A percentile compares a stretch with the other conserved stretches of the same genome.
phyloP scores from a whole-genome alignment of 2,888 invertebrate genomes.

The Ophion obscuratus region DNA sequence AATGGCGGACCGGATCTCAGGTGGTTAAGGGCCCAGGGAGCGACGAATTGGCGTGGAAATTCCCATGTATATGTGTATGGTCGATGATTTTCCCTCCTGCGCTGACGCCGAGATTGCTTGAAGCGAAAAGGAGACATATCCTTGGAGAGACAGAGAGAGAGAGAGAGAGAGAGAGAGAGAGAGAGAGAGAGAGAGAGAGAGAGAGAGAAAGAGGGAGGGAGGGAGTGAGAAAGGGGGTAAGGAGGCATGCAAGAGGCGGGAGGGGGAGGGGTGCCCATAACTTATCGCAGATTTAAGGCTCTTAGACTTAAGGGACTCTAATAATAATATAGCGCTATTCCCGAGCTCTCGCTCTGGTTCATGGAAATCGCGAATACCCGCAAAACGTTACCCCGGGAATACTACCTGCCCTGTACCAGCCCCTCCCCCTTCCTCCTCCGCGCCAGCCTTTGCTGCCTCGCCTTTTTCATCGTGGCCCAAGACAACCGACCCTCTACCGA shows the following conservation, averaged over 20 bases:
- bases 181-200: slow-evolving; percentile 37
- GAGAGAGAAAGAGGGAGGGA: slow-evolving; percentile 34
- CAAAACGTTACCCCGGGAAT: slow-evolving; percentile 65
- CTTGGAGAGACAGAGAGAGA: slow-evolving; percentile 17
- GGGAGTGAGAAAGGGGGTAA: slow-evolving; percentile 69
- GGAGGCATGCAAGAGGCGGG: slow-evolving; percentile 64
- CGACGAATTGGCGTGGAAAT: slow-evolving; percentile 18
- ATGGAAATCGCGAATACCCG: slow-evolving; percentile 79
- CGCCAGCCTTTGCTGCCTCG: not conserved
- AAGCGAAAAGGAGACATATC: slow-evolving; percentile 43
- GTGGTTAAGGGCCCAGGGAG: not conserved
- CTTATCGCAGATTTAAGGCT: slow-evolving; percentile 85
- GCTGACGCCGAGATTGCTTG: slow-evolving; percentile 59
- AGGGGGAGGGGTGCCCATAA: slow-evolving; percentile 82
- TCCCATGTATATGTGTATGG: slow-evolving; percentile 17
- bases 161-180: slow-evolving; percentile 62
- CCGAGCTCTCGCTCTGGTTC: slow-evolving; percentile 71
- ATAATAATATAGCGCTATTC: slow-evolving; percentile 84
- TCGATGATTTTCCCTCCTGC: slow-evolving; percentile 62
- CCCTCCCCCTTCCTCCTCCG: slow-evolving; percentile 37
- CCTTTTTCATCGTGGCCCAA: not conserved
- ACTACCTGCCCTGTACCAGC: slow-evolving; percentile 52
- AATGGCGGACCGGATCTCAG: not conserved
- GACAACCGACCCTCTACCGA: slow-evolving; percentile 27
- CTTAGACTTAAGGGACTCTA: slow-evolving; percentile 85